phyloP scores from a whole-genome alignment of 2,113 vertebrate genomes.

The Leptobrachium ailaonicum region DNA sequence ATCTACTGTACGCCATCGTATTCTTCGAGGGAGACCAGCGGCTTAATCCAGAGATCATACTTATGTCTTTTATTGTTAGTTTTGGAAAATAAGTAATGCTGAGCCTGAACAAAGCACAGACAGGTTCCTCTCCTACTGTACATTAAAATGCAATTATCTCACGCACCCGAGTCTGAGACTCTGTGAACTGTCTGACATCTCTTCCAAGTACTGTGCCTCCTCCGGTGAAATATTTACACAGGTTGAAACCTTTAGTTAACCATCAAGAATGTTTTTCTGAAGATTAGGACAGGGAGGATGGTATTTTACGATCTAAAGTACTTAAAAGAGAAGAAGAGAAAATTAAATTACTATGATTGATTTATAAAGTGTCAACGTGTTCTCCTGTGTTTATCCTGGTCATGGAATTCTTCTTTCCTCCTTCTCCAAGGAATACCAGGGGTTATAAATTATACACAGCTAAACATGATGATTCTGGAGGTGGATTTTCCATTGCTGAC shows the following conservation, averaged over 20 bases:
- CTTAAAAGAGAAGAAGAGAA: too few species aligned
- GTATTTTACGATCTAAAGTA: not conserved
- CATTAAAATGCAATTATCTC: constrained; percentile 41
- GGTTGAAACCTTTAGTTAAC: constrained; percentile 32
- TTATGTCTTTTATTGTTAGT: constrained; percentile 32
- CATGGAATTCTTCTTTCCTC: too few species aligned
- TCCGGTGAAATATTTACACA: constrained; percentile 33
- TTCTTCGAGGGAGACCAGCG: not conserved
- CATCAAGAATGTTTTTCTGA: not conserved
- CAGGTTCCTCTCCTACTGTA: constrained; percentile 34
- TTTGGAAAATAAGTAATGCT: constrained; percentile 29
- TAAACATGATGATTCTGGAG: too few species aligned
- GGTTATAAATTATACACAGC: too few species aligned
- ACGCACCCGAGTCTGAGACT: constrained; percentile 7
- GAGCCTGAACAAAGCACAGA: constrained; percentile 7
- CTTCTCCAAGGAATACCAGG: too few species aligned
- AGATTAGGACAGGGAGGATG: not conserved
- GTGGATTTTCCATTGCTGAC: too few species aligned
- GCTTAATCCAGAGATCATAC: not conserved
- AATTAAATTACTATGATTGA: too few species aligned
- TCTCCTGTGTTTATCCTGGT: too few species aligned
- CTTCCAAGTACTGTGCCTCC: not conserved
- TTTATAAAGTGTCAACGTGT: too few species aligned
- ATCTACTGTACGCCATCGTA: not conserved
- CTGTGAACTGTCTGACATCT: not conserved